Evolutionary conservation across 2,797 vertebrate species (phyloP).

Genomic region (Coregonus suidteri): DNA sequence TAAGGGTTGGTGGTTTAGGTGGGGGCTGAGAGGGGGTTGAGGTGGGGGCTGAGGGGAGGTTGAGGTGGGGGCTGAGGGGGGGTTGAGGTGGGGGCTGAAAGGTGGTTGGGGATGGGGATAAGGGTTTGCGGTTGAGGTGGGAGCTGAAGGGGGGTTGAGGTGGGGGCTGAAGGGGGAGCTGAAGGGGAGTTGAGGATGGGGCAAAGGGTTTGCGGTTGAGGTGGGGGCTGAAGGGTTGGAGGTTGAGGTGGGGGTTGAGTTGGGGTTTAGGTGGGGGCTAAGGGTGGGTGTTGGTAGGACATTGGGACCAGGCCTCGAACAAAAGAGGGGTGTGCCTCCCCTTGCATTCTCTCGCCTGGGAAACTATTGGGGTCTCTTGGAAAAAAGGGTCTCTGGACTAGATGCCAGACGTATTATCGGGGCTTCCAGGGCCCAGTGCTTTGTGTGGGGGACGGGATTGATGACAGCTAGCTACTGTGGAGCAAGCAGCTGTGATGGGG

Average conservation of each 20-base stretch:
- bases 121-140: too few species aligned
- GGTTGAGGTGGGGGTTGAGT: too few species aligned
- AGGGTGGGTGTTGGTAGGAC: slow-evolving; percentile 9
- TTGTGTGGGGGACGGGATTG: slow-evolving; percentile 60
- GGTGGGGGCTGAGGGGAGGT: too few species aligned
- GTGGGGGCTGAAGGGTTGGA: too few species aligned
- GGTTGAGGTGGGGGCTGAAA: too few species aligned
- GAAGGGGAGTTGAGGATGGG: too few species aligned
- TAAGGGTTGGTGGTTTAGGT: too few species aligned
- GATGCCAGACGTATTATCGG: slow-evolving; percentile 62
- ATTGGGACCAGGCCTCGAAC: slow-evolving; percentile 62
- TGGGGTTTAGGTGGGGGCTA: background rate
- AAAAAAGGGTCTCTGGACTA: background rate
- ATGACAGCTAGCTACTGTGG: slow-evolving; percentile 67
- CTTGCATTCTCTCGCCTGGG: slow-evolving; percentile 47
- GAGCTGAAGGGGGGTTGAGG: background rate
- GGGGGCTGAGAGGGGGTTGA: too few species aligned
- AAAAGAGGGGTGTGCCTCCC: slow-evolving; percentile 70
- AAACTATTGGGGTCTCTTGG: slow-evolving; percentile 52
- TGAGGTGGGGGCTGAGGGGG: too few species aligned
- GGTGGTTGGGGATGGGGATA: too few species aligned
- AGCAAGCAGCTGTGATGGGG: slow-evolving; percentile 74
- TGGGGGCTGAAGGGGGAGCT: too few species aligned
- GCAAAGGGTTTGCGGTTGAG: too few species aligned
- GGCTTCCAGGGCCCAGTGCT: slow-evolving; percentile 46